Evolutionary conservation across 2,888 invertebrate species (phyloP), one percentile per base, ranked within the genome.

Genomic region (Endomychus coccineus): DNA sequence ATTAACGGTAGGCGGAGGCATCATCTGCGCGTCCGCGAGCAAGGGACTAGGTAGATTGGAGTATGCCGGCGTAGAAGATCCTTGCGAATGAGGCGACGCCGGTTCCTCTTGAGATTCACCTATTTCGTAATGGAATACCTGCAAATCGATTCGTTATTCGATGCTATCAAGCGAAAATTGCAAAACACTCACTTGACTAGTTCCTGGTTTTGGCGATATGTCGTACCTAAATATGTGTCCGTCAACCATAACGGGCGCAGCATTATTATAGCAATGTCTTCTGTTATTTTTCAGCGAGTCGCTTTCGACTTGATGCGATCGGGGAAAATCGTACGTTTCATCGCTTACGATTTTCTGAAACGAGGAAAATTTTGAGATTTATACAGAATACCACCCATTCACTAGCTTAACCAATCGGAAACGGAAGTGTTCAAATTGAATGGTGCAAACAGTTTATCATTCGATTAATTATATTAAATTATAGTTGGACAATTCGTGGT

Each of bases 1-100:
- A 59, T 90, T 83, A 15, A 91, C 87, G 19, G 75, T 77, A 9
- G 89, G 88, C 24, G 88, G 83, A 39, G 78, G 61, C 46, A 61
- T 46, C 34, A 49, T 32, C 35, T 48, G 45, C 7, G 45, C 23
- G 25, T 40, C 34, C 9, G 49, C 44, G 31, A 64, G 49, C 21
- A 66, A 49, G 2, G 74, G 77, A 58, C 74, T 76, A 16, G 74
- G 73, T 32, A 76, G 61, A 59, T 77, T 76, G 3, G 74, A 75
- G 51, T 77, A 75, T 4, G 68, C 67, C 11, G 71, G 68, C 7
- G 70, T 68, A 0, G 69, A 64, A 0, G 73, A 71, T 32, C 64
- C 67, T 44, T 74, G 71, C 1, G 72, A 73, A 35, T 54, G 54
- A 2, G 72, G 71, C 23, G 71, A 71, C 4, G 69, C 65, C 4